Base-by-base conservation (phyloP, 2,888 invertebrate genomes). In the Parnassius smintheus region DNA sequence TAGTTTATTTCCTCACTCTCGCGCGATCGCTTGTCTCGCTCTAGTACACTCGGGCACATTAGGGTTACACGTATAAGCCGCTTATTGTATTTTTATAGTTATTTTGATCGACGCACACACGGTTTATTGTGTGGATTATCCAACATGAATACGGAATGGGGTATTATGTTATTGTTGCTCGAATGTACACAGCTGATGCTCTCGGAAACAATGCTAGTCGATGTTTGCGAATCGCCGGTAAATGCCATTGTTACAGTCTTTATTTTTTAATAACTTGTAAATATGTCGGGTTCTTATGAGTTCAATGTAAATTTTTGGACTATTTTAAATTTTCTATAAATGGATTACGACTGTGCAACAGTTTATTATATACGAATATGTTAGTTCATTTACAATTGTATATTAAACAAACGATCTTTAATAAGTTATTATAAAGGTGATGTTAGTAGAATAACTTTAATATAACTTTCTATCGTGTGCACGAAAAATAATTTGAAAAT, bases 21-120 rank as follows among this genome's bases (percentile, higher is more conserved):
- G 70, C 66, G n/a, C 64, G 55, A 66, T 48, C 56, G 42, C 49
- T 42, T 63, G 45, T 82, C 79, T 65, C 72, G 64, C 54, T 78
- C 74, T 51, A 56, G 75, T 78, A 82, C 79, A 81, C 67, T 80
- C 82, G 72, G 78, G 73, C 67, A 69, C 67, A 72, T 73, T 68
- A 73, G 71, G 82, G 83, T 80, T 84, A 88, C 88, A 88, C 76
- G 85, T 76, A 80, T 88, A 89, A 88, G 88, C 89, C 85, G 83
- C 88, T 89, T 87, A 90, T 89, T 90, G 89, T 91, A 88, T 86
- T 89, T 91, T 91, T 90, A 90, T 90, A 89, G 89, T 89, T 91
- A 91, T 91, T 91, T 89, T 89, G 89, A 90, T 91, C 85, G 86
- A 75, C 72, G 71, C 72, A 77, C 81, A 85, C 83, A 83, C 77